Percentiles rank a stretch among this genome's conserved stretches.
Evolutionary conservation across 2,888 invertebrate genomes (phyloP).

Genomic region (Leptopilina drosophilae): DNA sequence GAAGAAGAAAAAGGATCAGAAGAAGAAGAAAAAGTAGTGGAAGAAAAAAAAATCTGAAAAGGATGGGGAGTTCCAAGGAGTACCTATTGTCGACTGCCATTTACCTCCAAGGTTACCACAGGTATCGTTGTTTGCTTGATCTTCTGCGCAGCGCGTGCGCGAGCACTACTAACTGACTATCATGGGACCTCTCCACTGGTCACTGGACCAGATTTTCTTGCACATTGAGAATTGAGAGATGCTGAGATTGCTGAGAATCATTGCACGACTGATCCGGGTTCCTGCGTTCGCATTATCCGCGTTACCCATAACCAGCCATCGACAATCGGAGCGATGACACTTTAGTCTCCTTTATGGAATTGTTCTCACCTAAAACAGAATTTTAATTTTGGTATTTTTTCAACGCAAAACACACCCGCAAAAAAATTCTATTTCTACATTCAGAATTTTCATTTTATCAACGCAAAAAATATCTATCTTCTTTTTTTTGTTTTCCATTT

Average conservation of each 20-base stretch:
- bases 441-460: too few species aligned
- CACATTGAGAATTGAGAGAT: conserved; percentile 33
- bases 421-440: too few species aligned
- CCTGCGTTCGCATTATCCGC: conserved; percentile 13
- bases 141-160: conserved; percentile 36
- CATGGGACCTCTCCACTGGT: conserved; percentile 30
- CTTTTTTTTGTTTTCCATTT: too few species aligned
- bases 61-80: conserved; percentile 48
- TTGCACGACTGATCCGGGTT: conserved; percentile 35
- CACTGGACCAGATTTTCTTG: conserved; percentile 37
- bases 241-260: conserved; percentile 19
- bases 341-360: not conserved
- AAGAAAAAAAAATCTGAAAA: conserved; percentile 1
- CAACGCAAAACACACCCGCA: not conserved
- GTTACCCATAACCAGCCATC: conserved; percentile 19
- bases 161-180: conserved; percentile 28
- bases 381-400: not conserved
- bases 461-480: too few species aligned
- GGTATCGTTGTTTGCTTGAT: conserved; percentile 45
- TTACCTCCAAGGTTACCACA: conserved; percentile 64
- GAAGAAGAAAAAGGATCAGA: not conserved
- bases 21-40: conserved; percentile 6
- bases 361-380: conserved; percentile 30
- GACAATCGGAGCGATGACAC: conserved; percentile 21
- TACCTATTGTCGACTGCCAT: conserved; percentile 61